These are phyloP conservation scores for Temnothorax ravouxi DNA, from an alignment of 2,888 invertebrate species.

Conservation along the genomic window DNA sequence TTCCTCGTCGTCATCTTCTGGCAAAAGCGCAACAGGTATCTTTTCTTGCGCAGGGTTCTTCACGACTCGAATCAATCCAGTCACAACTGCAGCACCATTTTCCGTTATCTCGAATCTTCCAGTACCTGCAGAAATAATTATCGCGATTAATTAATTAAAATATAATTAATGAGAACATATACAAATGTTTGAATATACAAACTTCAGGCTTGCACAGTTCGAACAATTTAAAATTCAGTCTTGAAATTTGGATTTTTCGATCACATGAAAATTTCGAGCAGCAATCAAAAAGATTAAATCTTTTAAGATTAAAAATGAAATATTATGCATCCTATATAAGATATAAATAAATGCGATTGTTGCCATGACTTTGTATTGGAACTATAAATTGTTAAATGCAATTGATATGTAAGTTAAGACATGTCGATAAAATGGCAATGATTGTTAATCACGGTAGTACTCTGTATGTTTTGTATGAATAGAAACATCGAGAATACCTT, in stretches of 20 bases:
- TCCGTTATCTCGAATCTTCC: slow-evolving; percentile 89
- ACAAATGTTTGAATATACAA: neutral
- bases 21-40: slow-evolving; percentile 77
- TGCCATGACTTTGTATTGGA: too few species aligned
- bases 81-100: slow-evolving; percentile 90
- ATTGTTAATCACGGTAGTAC: neutral
- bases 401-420: neutral
- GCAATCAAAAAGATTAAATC: neutral
- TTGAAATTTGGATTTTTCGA: too few species aligned
- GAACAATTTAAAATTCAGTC: too few species aligned
- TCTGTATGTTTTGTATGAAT: neutral
- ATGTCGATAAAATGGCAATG: neutral
- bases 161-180: neutral
- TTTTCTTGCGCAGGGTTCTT: slow-evolving; percentile 84
- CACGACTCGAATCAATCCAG: slow-evolving; percentile 90
- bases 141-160: neutral
- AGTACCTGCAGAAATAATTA: slow-evolving; percentile 79
- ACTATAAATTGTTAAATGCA: slow-evolving; percentile 8
- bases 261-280: neutral
- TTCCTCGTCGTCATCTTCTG: slow-evolving; percentile 66
- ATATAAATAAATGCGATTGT: neutral
- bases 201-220: too few species aligned
- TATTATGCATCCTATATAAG: neutral
- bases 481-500: slow-evolving; percentile 83
- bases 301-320: neutral